Evolutionary conservation across 2,888 invertebrate genomes (phyloP), one percentile per base, ranked within the genome.

Genomic region (Gasteruption jaculator): DNA sequence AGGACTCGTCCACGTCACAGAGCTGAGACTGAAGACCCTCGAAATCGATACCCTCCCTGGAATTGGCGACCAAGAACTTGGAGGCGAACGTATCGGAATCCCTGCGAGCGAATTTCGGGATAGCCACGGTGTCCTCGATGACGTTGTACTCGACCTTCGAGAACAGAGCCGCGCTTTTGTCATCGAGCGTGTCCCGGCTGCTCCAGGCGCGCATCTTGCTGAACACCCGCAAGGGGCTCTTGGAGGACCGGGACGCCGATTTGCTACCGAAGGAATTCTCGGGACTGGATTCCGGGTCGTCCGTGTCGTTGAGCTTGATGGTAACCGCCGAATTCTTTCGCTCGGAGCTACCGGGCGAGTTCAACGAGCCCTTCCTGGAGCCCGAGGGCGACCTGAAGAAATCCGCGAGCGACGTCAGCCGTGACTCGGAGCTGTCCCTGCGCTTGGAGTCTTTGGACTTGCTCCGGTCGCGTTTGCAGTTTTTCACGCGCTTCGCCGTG

Each of bases 371-470:
- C 35, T 70, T 70, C 3, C 70, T 58, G 25, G 70, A 68, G 19
- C 69, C 66, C 18, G 69, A 63, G 1, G 70, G 70, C 32, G 70
- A 70, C 25, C 68, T 63, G 43, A 70, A 70, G 43, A 70, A 70
- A 40, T 68, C 70, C 5, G 70, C 63, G 5, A 70, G 44, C 5
- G 65, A 60, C 4, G 57, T 60, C 19, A 70, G 46, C 27, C 70
- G 54, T 16, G 65, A 69, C 41, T 70, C 70, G 11, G 69, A 69
- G 24, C 68, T 70, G 45, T 69, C 68, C 25, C 69, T 57, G 22
- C 70, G 61, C 37, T 68, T 68, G 26, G 61, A 58, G 20, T 70
- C 69, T 35, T 70, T 70, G 12, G 69, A 70, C 43, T 66, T 66
- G 49, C 68, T 70, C 31, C 70, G 57, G 25, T 65, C 66, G 41